Evolutionary conservation across 1,140 invertebrate species (phyloP).

Genomic region (Drosophila takahashii): DNA sequence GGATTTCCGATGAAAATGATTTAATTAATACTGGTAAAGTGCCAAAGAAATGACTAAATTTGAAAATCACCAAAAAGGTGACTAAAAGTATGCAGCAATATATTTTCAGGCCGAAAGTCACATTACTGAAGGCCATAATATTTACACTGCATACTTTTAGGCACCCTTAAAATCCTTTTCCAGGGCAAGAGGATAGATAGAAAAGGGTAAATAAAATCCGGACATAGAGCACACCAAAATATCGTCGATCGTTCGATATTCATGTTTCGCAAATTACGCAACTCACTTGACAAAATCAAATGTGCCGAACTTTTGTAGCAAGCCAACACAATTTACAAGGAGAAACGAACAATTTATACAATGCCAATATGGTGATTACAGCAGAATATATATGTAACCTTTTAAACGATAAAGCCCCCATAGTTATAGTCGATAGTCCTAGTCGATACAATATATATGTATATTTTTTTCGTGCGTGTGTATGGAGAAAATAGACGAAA

Average conservation of each 20-base stretch:
- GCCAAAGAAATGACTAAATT: too few relatives aligned
- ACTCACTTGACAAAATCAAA: conserved; percentile 44
- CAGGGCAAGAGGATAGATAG: background rate
- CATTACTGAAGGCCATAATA: too few relatives aligned
- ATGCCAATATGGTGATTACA: conserved; percentile 22
- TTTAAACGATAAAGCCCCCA: conserved; percentile 29
- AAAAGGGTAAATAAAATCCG: background rate
- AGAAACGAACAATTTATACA: conserved; percentile 48
- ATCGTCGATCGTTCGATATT: conserved; percentile 7
- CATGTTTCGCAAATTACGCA: conserved; percentile 6
- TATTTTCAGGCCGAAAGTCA: too few relatives aligned
- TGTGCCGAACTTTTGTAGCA: conserved; percentile 55
- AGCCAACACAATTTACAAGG: conserved; percentile 45
- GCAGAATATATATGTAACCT: conserved; percentile 33
- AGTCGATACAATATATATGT: conserved; percentile 28
- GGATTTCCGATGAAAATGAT: background rate
- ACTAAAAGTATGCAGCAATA: too few relatives aligned
- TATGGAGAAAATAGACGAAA: conserved; percentile 12
- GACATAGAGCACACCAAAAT: conserved; percentile 16
- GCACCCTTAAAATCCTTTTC: background rate
- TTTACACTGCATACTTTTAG: too few relatives aligned
- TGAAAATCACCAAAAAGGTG: too few relatives aligned
- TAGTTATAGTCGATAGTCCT: conserved; percentile 34
- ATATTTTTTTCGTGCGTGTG: conserved; percentile 35
- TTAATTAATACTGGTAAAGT: background rate